These are phyloP conservation scores for Empidonax alnorum DNA, from an alignment of 2,113 vertebrate species.

Conservation along the genomic window DNA sequence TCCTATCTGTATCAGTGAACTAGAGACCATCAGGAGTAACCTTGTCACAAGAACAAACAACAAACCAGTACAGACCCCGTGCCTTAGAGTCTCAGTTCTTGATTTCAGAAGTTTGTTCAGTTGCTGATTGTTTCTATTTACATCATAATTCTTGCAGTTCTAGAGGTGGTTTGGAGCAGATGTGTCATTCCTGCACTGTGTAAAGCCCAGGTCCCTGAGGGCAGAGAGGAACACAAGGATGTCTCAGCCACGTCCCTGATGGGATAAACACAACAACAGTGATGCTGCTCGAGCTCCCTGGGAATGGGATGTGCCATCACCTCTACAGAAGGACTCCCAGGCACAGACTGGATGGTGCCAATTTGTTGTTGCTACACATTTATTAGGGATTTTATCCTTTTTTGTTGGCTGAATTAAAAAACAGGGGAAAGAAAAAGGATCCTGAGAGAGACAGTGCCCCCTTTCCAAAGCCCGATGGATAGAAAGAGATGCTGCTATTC, in stretches of 20 bases:
- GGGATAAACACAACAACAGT: not conserved
- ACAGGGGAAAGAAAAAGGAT: not conserved
- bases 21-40: not conserved
- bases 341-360: not conserved
- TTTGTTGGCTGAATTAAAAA: not conserved
- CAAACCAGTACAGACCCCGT: not conserved
- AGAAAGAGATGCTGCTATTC: not conserved
- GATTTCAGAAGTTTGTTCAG: not conserved
- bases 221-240: not conserved
- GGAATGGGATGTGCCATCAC: not conserved
- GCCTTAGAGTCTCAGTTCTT: not conserved
- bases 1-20: not conserved
- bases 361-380: not conserved
- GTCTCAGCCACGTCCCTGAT: not conserved
- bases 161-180: not conserved
- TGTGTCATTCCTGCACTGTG: not conserved
- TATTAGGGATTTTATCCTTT: not conserved
- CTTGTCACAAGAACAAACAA: not conserved
- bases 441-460: not conserved
- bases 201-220: not conserved
- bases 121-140: not conserved
- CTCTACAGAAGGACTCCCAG: not conserved
- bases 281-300: not conserved
- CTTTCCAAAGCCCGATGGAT: not conserved
- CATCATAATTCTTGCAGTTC: not conserved